Evolutionary conservation across 2,888 invertebrate genomes (phyloP).

Genomic region (Pogonocherus hispidulus): DNA sequence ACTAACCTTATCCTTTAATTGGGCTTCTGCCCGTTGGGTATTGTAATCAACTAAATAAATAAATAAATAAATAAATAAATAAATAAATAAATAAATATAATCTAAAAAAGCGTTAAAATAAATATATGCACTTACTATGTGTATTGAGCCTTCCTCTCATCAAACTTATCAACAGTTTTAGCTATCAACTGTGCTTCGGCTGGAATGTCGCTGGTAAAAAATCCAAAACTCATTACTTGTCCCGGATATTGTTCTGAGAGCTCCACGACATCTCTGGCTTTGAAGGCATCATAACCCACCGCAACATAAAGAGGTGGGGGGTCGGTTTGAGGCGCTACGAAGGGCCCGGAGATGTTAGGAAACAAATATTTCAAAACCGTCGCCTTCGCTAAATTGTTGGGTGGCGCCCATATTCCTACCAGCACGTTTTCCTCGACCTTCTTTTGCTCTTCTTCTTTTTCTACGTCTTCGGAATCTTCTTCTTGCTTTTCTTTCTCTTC

Average conservation of each 20-base stretch:
- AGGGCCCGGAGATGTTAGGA: slow-evolving; percentile 70
- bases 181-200: slow-evolving; percentile 75
- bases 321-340: slow-evolving; percentile 73
- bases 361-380: slow-evolving; percentile 66
- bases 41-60: too few species aligned
- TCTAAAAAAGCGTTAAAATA: too few species aligned
- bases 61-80: too few species aligned
- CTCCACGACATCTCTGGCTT: slow-evolving; percentile 75
- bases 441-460: not conserved
- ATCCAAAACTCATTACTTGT: slow-evolving; percentile 77
- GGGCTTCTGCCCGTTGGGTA: too few species aligned
- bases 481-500: not conserved
- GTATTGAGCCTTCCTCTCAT: slow-evolving; percentile 70
- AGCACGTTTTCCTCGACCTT: slow-evolving; percentile 41
- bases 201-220: slow-evolving; percentile 76
- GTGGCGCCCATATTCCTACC: slow-evolving; percentile 68
- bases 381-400: slow-evolving; percentile 64
- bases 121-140: slow-evolving; percentile 68
- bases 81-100: too few species aligned
- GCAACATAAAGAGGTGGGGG: slow-evolving; percentile 77
- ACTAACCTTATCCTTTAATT: too few species aligned
- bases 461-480: slow-evolving; percentile 37
- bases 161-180: slow-evolving; percentile 76
- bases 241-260: slow-evolving; percentile 69
- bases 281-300: slow-evolving; percentile 79